Base-by-base conservation (phyloP, 92 coral and sea anemone species). In the Muricea muricata region DNA sequence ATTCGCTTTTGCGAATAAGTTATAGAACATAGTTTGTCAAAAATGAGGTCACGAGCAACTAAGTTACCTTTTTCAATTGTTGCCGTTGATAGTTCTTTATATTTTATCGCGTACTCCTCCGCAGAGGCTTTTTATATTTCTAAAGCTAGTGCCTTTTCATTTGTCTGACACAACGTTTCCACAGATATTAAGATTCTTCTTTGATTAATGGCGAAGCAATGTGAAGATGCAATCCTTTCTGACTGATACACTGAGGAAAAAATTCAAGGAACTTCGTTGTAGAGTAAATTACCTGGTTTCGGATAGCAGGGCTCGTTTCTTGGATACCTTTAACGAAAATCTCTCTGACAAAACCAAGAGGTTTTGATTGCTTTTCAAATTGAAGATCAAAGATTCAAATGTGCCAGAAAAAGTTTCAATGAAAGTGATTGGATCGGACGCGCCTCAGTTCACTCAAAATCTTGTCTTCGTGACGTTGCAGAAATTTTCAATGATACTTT, bases 171-270 rank as follows among this genome's bases (percentile, higher is more conserved):
- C n/a, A n/a, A n/a, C n/a, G n/a, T n/a, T n/a, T n/a, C n/a, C n/a
- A n/a, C n/a, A n/a, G n/a, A n/a, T n/a, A n/a, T n/a, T n/a, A n/a
- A n/a, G n/a, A n/a, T 8, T 28, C 67, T 12, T 66, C 86, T 56
- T 80, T 75, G 85, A 80, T 80, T 32, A 39, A 61, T 29, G 85
- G 75, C 4, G 85, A 63, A 52, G 45, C 65, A 61, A 61, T 80
- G 14, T 76, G 33, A 78, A 34, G 37, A 41, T 79, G n/a, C 37
- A 35, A 26, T 57, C 54, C 1, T 79, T 73, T 29, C 52, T 73
- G 72, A 31, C 67, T 79, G 40, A 35, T 23, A 46, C 39, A 23
- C 72, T 28, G 39, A 34, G n/a, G n/a, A 45, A 40, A 57, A 79
- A 79, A 42, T 79, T 79, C 73, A 57, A 58, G 7, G 54, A 57